phyloP scores from a whole-genome alignment of 2,797 vertebrate genomes.

The Pangasius krempfi region DNA sequence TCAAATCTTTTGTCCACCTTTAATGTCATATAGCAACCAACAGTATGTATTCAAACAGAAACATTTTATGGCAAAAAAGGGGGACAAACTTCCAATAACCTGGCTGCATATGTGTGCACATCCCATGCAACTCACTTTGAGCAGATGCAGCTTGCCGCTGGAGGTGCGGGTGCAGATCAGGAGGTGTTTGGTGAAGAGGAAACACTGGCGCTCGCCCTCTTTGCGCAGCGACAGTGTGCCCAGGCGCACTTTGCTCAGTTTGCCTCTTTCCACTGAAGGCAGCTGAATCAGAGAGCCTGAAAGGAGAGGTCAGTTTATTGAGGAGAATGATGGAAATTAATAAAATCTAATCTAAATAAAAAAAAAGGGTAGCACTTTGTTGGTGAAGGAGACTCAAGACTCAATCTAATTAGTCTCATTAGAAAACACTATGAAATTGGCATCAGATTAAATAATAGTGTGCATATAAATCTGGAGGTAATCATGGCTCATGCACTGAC shows the following conservation, averaged over 20 bases:
- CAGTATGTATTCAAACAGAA: not conserved
- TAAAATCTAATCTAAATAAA: not conserved
- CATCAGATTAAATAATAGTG: conserved; percentile 13
- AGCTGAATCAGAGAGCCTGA: conserved; percentile 94
- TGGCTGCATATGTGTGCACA: no score
- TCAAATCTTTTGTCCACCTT: not conserved
- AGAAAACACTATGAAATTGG: conserved; percentile 10
- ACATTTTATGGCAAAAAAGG: not conserved
- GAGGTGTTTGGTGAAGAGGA: conserved; percentile 96
- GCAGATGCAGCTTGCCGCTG: conserved; percentile 93
- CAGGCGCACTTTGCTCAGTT: conserved; percentile 92
- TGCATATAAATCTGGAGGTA: not conserved
- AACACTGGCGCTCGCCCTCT: conserved; percentile 95
- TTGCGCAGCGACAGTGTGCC: conserved; percentile 90
- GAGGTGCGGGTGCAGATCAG: conserved; percentile 94
- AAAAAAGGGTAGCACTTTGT: not conserved
- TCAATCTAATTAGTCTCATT: conserved; percentile 3
- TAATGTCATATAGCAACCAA: not conserved
- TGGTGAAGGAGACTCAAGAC: not conserved
- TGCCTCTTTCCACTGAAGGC: conserved; percentile 90
- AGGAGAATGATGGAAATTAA: not conserved
- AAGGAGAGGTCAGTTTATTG: not conserved
- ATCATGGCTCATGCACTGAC: not conserved
- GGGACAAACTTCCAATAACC: no score
- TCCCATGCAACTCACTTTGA: conserved; percentile 81